Base-by-base conservation (phyloP, 2,797 vertebrate genomes). In the Phylloscopus collybita region DNA sequence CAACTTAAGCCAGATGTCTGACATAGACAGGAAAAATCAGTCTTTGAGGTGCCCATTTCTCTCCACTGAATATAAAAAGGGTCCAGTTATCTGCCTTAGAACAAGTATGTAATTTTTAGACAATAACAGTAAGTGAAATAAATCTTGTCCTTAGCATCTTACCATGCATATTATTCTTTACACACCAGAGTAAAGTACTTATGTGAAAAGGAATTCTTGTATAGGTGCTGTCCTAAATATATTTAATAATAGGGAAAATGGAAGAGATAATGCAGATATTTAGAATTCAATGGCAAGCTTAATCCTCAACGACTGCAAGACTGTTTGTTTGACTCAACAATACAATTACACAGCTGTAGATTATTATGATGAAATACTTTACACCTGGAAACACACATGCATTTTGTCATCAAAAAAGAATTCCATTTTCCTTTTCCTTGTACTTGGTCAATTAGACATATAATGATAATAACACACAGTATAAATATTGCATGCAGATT, bases 1-100 rank as follows among this genome's bases (percentile, higher is more conserved):
- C 88, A 94, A 5, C 81, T 87, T 85, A 89, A 95, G 67, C 92
- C 96, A 94, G 81, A 85, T 93, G 92, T 82, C 92, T 95, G 89
- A 96, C 84, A 89, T 27, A 73, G 75, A 80, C 86, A 89, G 89
- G 60, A 95, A 84, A 91, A 94, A 94, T 94, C 91, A 80, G 84
- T 95, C 92, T 96, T 81, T 56, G 71, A 95, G 84, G 86, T 87
- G 18, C 26, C 36, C 56, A 76, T 89, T 91, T 70, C 84, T 95
- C 84, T 93, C 59, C 32, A 49, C 51, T 80, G 94, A 94, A 82
- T 87, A 81, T 64, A 93, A 88, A 90, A 50, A 84, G 27, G 40
- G 29, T 50, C 30, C 38, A 65, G 66, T 19, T 27, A 81, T 54
- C 44, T 81, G 51, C 40, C 49, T 81, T 79, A 80, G 27, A 84